phyloP scores from a whole-genome alignment of 2,888 invertebrate genomes.

The Mesorhabditis sp. region DNA sequence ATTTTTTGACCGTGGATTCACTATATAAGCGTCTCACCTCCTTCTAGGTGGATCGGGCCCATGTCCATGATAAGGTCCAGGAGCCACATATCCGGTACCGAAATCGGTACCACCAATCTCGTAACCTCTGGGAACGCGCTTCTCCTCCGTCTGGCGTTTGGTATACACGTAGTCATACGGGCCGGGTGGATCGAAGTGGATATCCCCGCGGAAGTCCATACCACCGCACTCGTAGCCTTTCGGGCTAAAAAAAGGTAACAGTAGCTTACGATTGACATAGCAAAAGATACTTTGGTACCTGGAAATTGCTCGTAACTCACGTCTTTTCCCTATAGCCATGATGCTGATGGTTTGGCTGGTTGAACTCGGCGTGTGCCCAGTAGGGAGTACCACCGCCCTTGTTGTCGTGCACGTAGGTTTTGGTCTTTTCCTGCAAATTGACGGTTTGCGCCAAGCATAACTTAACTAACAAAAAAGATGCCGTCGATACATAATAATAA shows the following conservation, averaged over 20 bases:
- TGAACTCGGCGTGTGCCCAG: slow-evolving; percentile 2
- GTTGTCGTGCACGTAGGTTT: neutral
- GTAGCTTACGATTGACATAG: no score
- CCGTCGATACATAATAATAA: no score
- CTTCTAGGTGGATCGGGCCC: slow-evolving; percentile 46
- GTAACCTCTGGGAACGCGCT: slow-evolving; percentile 17
- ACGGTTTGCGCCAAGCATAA: no score
- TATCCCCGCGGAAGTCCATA: slow-evolving; percentile 33
- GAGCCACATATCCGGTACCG: slow-evolving; percentile 31
- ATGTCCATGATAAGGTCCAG: slow-evolving; percentile 49
- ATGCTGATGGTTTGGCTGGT: neutral
- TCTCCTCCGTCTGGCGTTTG: slow-evolving; percentile 24
- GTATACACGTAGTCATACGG: slow-evolving; percentile 27
- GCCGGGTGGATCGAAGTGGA: slow-evolving; percentile 22
- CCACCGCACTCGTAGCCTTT: slow-evolving; percentile 38
- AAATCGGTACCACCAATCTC: slow-evolving; percentile 38
- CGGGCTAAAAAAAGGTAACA: neutral
- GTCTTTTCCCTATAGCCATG: neutral
- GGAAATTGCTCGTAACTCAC: neutral
- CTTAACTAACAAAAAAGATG: no score
- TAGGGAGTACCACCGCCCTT: neutral
- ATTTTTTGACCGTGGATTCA: no score
- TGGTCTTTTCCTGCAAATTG: neutral
- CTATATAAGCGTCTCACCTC: neutral
- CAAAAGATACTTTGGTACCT: neutral